Percentiles rank a stretch among this genome's conserved stretches.
phyloP scores from a whole-genome alignment of 2,888 invertebrate species.

The Acleris sparsana region DNA sequence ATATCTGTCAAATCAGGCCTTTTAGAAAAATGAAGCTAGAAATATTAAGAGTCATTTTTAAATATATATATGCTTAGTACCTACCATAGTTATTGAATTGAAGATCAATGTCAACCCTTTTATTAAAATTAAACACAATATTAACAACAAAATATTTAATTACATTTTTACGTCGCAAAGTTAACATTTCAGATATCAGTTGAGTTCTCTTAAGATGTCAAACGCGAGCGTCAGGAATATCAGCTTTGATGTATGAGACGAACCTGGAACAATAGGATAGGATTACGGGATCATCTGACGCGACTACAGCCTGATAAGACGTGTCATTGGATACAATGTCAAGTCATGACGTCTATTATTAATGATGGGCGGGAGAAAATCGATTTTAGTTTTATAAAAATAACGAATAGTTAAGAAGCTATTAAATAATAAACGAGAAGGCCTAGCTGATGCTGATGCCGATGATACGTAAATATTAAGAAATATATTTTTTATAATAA shows the following conservation, averaged over 20 bases:
- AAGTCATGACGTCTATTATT: conserved; percentile 25
- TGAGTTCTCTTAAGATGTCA: conserved; percentile 21
- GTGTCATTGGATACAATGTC: not conserved
- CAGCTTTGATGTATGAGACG: conserved; percentile 34
- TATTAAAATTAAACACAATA: conserved; percentile 15
- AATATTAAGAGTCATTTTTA: too few species aligned
- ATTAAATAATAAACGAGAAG: too few species aligned
- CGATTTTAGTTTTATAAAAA: too few species aligned
- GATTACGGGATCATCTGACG: conserved; percentile 21
- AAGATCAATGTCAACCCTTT: too few species aligned
- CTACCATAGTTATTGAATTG: too few species aligned
- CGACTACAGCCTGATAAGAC: conserved; percentile 7
- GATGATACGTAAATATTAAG: too few species aligned
- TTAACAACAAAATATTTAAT: conserved; percentile 29
- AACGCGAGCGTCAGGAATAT: conserved; percentile 23
- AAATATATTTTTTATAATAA: too few species aligned
- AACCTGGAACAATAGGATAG: conserved; percentile 38
- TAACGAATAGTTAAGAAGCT: too few species aligned
- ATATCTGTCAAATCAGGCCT: too few species aligned
- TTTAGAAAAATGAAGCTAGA: too few species aligned
- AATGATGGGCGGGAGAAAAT: not conserved
- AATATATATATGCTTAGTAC: too few species aligned
- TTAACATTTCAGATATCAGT: conserved; percentile 21
- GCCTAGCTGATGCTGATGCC: too few species aligned
- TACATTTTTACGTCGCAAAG: conserved; percentile 3